These are phyloP conservation scores for Orycteropus afer DNA, from an alignment of 2,113 vertebrate genomes.

Conservation along the genomic window DNA sequence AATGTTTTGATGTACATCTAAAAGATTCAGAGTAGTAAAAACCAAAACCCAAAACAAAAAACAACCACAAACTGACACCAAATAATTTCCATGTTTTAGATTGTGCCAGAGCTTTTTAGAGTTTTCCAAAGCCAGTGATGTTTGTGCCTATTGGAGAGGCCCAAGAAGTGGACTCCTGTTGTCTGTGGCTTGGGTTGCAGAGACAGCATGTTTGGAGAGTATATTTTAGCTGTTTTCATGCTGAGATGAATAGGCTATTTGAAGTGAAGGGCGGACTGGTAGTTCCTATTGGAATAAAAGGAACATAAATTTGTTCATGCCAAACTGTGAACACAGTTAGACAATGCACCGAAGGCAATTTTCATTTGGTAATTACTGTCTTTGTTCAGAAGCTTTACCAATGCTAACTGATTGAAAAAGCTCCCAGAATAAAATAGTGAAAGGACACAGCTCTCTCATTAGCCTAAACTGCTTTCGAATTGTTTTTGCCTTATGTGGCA, in stretches of 20 bases:
- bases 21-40: slow-evolving; percentile 45
- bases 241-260: slow-evolving; percentile 71
- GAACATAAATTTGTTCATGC: slow-evolving; percentile 43
- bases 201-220: slow-evolving; percentile 38
- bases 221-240: neutral
- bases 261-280: slow-evolving; percentile 52
- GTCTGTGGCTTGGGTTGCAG: neutral
- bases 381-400: slow-evolving; percentile 67
- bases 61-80: neutral
- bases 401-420: slow-evolving; percentile 37
- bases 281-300: slow-evolving; percentile 63
- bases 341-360: slow-evolving; percentile 64
- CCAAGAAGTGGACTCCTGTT: slow-evolving; percentile 32
- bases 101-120: slow-evolving; percentile 32
- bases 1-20: neutral
- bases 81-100: slow-evolving; percentile 66
- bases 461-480: slow-evolving; percentile 62
- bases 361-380: slow-evolving; percentile 76
- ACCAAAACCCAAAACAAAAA: neutral
- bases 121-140: slow-evolving; percentile 57
- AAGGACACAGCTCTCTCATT: slow-evolving; percentile 56
- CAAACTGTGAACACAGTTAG: slow-evolving; percentile 68
- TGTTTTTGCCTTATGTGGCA: slow-evolving; percentile 35
- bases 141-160: slow-evolving; percentile 20
- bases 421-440: slow-evolving; percentile 47